phyloP scores from a whole-genome alignment of 2,797 vertebrate genomes.

The Rousettus madagascariensis region DNA sequence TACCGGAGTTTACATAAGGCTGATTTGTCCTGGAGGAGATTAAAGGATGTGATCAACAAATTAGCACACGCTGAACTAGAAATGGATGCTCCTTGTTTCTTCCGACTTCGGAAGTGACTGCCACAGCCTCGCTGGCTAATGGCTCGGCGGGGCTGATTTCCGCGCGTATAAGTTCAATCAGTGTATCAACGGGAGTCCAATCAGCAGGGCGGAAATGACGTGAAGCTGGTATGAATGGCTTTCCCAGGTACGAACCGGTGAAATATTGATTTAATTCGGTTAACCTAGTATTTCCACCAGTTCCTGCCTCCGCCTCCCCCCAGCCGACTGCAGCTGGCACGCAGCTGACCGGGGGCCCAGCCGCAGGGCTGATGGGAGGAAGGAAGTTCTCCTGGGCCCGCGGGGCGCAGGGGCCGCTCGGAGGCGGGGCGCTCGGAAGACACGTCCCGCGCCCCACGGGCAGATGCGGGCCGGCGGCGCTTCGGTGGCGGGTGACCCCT shows the following conservation, averaged over 20 bases:
- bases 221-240: neutral
- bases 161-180: neutral
- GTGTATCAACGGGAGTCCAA: neutral
- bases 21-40: neutral
- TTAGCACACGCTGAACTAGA: neutral
- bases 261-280: neutral
- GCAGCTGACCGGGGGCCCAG: rapidly evolving
- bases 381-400: rapidly evolving
- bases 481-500: too few species aligned
- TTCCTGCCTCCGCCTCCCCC: neutral
- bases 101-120: neutral
- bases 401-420: rapidly evolving
- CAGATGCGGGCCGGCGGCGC: neutral
- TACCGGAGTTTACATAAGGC: neutral
- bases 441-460: rapidly evolving
- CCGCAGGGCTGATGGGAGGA: neutral
- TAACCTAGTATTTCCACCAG: neutral
- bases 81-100: neutral
- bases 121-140: neutral
- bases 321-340: neutral
- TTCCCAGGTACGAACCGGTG: neutral
- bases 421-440: neutral
- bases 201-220: too few species aligned
- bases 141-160: rapidly evolving
- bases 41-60: neutral